Evolutionary conservation across 2,888 invertebrate species (phyloP).

Genomic region (Eupithecia insigniata): DNA sequence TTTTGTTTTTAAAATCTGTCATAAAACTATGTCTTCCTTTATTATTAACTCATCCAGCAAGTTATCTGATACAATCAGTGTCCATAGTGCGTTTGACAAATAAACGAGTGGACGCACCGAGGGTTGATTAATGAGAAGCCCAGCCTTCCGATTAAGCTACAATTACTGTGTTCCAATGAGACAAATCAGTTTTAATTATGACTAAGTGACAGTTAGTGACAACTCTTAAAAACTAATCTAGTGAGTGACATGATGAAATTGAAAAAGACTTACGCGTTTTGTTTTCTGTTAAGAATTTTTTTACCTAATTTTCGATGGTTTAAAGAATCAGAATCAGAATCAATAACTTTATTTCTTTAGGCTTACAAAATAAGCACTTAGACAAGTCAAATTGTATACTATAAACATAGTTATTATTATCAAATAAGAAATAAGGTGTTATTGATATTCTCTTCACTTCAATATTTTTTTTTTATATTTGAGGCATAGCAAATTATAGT

Average conservation of each 20-base stretch:
- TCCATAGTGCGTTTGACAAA: slow-evolving; percentile 47
- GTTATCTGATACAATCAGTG: not conserved
- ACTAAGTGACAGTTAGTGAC: slow-evolving; percentile 10
- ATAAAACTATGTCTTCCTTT: not conserved
- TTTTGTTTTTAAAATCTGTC: too few species aligned
- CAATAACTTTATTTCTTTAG: too few species aligned
- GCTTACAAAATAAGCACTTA: too few species aligned
- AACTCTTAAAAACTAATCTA: not conserved
- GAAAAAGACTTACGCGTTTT: not conserved
- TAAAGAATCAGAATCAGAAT: too few species aligned
- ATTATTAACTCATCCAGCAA: not conserved
- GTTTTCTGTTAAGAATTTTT: not conserved
- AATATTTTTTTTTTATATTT: too few species aligned
- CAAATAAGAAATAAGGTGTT: too few species aligned
- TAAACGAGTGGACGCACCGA: slow-evolving; percentile 37
- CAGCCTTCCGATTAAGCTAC: slow-evolving; percentile 26
- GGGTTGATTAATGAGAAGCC: slow-evolving; percentile 34
- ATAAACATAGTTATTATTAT: too few species aligned
- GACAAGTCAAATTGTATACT: too few species aligned
- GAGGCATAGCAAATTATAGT: not conserved
- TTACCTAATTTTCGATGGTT: not conserved
- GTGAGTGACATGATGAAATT: not conserved
- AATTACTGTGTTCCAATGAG: slow-evolving; percentile 22
- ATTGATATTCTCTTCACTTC: too few species aligned
- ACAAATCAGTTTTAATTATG: slow-evolving; percentile 22